Evolutionary conservation across 2,113 vertebrate genomes (phyloP).

Genomic region (Thermophis baileyi): DNA sequence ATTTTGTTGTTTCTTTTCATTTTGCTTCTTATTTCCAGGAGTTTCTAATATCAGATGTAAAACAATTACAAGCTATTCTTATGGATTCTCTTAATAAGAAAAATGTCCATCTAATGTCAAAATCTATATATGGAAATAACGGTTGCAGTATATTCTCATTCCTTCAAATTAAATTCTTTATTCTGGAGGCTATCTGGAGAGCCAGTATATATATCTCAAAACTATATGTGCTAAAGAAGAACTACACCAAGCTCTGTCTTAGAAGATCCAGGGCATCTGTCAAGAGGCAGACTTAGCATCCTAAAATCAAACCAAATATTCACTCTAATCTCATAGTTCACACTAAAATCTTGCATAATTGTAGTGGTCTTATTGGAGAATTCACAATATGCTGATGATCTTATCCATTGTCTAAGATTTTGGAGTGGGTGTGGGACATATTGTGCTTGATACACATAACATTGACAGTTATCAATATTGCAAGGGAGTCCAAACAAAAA

Average conservation of each 20-base stretch:
- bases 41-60: not conserved
- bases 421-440: not conserved
- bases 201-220: not conserved
- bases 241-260: not conserved
- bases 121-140: not conserved
- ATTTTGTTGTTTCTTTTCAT: not conserved
- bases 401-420: not conserved
- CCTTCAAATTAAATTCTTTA: not conserved
- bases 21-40: not conserved
- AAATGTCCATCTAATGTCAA: not conserved
- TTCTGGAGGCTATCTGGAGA: not conserved
- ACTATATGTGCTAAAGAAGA: not conserved
- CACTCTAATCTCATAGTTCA: not conserved
- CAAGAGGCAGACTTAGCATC: not conserved
- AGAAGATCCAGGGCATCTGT: not conserved
- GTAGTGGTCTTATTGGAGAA: not conserved
- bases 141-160: not conserved
- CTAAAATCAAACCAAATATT: not conserved
- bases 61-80: not conserved
- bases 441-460: not conserved
- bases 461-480: not conserved
- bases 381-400: not conserved
- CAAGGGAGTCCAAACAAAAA: not conserved
- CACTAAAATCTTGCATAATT: not conserved
- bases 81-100: not conserved